Conservation (phyloP, 2,888 invertebrate genomes). For the Heteromyza rotundicornis region DNA sequence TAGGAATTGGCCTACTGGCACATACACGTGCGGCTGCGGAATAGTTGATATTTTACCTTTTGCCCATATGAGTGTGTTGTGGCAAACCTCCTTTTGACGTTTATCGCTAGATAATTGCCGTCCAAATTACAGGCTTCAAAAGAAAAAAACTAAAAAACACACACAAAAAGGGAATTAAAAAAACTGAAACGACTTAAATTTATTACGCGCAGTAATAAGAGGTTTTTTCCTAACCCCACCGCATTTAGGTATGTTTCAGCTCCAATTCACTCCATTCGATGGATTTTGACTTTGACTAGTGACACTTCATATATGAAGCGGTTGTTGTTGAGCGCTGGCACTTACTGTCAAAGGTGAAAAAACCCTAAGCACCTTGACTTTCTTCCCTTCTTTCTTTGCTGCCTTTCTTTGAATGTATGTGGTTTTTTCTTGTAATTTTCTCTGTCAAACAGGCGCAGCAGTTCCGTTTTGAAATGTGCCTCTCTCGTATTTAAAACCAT, state of each 20-base stretch:
- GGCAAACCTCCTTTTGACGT: conserved; percentile 46
- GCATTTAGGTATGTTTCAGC: no score
- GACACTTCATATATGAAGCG: no score
- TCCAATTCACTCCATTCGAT: no score
- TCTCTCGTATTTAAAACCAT: neutral
- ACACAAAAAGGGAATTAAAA: no score
- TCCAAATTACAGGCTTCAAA: conserved; percentile 50
- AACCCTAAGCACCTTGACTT: neutral
- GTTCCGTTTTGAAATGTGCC: neutral
- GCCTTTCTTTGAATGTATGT: neutral
- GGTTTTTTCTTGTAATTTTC: no score
- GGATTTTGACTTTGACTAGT: no score
- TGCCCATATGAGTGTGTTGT: conserved; percentile 9
- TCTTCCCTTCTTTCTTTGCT: neutral
- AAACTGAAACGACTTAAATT: conserved; percentile 35
- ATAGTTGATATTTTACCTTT: no score
- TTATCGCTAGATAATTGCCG: conserved; percentile 56
- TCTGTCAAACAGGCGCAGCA: neutral
- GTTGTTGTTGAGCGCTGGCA: no score
- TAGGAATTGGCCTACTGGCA: no score
- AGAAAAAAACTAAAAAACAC: no score
- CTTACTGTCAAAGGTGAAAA: no score
- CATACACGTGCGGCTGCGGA: no score
- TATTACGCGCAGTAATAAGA: conserved; percentile 37
- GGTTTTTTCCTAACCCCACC: conserved; percentile 10